These are phyloP conservation scores for Brachionus angularis DNA, from an alignment of 1,140 invertebrate genomes.

Conservation along the genomic window DNA sequence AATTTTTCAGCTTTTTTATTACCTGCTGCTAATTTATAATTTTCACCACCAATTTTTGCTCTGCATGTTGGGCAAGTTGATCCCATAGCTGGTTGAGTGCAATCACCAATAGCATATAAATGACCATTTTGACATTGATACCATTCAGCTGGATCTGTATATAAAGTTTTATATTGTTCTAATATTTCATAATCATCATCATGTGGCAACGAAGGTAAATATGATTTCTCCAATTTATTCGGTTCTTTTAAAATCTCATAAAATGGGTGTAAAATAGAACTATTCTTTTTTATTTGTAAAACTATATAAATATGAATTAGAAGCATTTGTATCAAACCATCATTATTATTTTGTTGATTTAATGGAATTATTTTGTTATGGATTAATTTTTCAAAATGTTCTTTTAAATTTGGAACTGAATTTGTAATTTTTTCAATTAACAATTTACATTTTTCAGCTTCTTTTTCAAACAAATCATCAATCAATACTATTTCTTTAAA, in stretches of 20 bases:
- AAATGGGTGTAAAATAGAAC: background rate
- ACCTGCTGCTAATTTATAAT: conserved; percentile 42
- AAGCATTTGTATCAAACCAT: background rate
- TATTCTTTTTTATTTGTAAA: background rate
- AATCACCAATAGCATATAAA: conserved; percentile 52
- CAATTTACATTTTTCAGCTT: conserved; percentile 23
- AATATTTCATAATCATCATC: conserved; percentile 45
- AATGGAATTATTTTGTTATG: background rate
- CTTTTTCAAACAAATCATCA: background rate
- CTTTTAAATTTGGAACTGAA: background rate
- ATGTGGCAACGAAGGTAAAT: conserved; percentile 46
- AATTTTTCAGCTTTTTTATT: conserved; percentile 43
- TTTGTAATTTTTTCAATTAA: background rate
- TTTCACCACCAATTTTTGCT: conserved; percentile 47
- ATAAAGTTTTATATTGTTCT: conserved; percentile 29
- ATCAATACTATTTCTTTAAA: background rate
- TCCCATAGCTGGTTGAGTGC: conserved; percentile 46
- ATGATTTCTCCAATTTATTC: background rate
- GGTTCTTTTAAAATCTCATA: background rate
- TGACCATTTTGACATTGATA: conserved; percentile 52
- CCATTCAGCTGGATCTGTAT: conserved; percentile 44
- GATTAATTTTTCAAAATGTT: background rate
- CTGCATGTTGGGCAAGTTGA: conserved; percentile 48
- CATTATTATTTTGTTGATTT: background rate
- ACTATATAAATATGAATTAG: conserved; percentile 1